Evolutionary conservation across 2,797 vertebrate genomes (phyloP).

Genomic region (Philypnodon macrostomus): DNA sequence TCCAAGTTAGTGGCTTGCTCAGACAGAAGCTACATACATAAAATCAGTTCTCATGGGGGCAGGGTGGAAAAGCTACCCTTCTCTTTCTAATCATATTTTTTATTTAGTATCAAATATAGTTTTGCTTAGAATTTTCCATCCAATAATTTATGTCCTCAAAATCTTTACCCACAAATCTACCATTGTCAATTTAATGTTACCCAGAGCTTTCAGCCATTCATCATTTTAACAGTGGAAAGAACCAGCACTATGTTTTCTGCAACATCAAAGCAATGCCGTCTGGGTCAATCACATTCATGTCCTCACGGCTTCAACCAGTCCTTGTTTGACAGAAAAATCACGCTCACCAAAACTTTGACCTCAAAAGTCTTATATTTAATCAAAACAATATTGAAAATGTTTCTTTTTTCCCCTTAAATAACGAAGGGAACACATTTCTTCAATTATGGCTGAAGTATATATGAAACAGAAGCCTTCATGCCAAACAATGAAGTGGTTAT

Average conservation of each 20-base stretch:
- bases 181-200: slow-evolving; percentile 51
- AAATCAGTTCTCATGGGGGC: background rate
- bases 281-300: slow-evolving; percentile 35
- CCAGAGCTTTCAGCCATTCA: slow-evolving; percentile 44
- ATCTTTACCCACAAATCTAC: slow-evolving; percentile 37
- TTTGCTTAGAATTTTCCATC: slow-evolving; percentile 9
- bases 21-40: slow-evolving; percentile 1
- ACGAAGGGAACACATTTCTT: slow-evolving; percentile 63
- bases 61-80: slow-evolving; percentile 5
- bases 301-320: slow-evolving; percentile 36
- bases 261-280: slow-evolving; percentile 55
- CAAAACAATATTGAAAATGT: slow-evolving; percentile 40
- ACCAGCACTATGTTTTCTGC: slow-evolving; percentile 38
- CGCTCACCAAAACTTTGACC: slow-evolving; percentile 50
- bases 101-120: slow-evolving; percentile 8
- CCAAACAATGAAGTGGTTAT: slow-evolving; percentile 70
- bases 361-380: slow-evolving; percentile 18
- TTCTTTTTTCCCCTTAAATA: slow-evolving; percentile 30
- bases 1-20: slow-evolving; percentile 19
- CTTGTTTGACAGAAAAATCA: slow-evolving; percentile 44
- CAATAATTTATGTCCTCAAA: slow-evolving; percentile 10
- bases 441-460: slow-evolving; percentile 58
- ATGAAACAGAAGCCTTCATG: slow-evolving; percentile 66
- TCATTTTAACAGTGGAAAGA: slow-evolving; percentile 53
- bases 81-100: slow-evolving; percentile 11